Percentiles rank a stretch among this genome's conserved stretches.
Conservation (phyloP, 2,113 vertebrate species). For the Emydocephalus ijimae region DNA sequence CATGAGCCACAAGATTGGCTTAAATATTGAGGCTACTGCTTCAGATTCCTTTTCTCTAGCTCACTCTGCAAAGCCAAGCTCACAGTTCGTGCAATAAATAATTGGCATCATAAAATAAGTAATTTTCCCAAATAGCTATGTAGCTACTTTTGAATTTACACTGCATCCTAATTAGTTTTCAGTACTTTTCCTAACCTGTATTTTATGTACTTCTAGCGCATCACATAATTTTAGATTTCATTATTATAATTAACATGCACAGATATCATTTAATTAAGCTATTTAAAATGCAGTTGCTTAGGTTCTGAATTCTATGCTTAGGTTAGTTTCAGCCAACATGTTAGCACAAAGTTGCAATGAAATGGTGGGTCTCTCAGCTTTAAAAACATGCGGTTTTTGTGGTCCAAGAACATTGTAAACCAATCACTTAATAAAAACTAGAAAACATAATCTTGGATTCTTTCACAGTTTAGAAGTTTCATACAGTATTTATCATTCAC, state of each 20-base stretch:
- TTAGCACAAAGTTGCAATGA: slow-evolving; percentile 42
- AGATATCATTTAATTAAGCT: slow-evolving; percentile 64
- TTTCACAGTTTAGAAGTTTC: not conserved
- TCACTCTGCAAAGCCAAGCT: not conserved
- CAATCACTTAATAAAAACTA: not conserved
- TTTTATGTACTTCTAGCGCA: slow-evolving; percentile 51
- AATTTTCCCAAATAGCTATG: slow-evolving; percentile 57
- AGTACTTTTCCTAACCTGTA: slow-evolving; percentile 62
- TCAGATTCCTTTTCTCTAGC: slow-evolving; percentile 10
- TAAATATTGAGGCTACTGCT: slow-evolving; percentile 51
- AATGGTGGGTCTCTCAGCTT: not conserved
- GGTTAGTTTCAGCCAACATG: slow-evolving; percentile 48
- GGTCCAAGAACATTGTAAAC: not conserved
- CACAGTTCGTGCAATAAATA: not conserved
- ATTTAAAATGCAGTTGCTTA: slow-evolving; percentile 57
- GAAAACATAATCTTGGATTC: not conserved
- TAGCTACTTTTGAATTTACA: slow-evolving; percentile 52
- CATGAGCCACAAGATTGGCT: not conserved
- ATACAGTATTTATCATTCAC: not conserved
- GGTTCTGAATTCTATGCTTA: slow-evolving; percentile 47
- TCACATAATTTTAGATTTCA: slow-evolving; percentile 59
- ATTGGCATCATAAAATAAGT: slow-evolving; percentile 29
- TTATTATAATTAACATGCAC: slow-evolving; percentile 68
- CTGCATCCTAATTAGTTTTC: slow-evolving; percentile 60
- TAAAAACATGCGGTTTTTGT: not conserved